A percentile compares a stretch with the other conserved stretches of the same genome.
These are phyloP conservation scores for Myrmophylax atrothorax DNA, from an alignment of 2,113 vertebrate species.

Conservation along the genomic window DNA sequence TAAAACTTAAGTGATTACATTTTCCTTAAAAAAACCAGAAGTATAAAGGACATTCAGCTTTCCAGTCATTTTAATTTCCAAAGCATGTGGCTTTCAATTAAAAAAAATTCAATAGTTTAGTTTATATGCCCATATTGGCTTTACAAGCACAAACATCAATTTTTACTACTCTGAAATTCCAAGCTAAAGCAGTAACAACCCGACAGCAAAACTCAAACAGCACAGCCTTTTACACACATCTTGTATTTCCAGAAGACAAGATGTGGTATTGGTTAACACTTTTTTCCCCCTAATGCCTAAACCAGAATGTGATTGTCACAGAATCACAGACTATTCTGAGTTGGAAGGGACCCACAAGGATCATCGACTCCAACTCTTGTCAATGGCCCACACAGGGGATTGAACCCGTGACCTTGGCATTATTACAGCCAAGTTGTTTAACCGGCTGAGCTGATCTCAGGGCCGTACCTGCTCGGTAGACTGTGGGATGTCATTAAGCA, in stretches of 20 bases:
- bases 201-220: neutral
- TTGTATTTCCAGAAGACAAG: neutral
- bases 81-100: neutral
- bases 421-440: too few species aligned
- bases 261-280: accelerated
- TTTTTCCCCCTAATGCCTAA: neutral
- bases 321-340: too few species aligned
- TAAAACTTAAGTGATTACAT: neutral
- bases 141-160: neutral
- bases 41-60: neutral
- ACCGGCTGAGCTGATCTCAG: too few species aligned
- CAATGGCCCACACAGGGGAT: too few species aligned
- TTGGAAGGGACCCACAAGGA: too few species aligned
- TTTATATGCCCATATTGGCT: neutral
- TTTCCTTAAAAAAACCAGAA: neutral
- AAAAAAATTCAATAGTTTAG: neutral
- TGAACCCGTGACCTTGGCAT: too few species aligned
- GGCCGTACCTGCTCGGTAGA: conserved; percentile 90
- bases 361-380: too few species aligned
- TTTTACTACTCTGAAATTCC: neutral
- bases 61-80: neutral
- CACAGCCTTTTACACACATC: neutral
- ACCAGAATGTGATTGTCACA: neutral
- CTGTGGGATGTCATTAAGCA: conserved; percentile 97
- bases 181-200: neutral